Base-by-base conservation (phyloP, 2,113 vertebrate genomes). In the Cyanoramphus novaezelandiae region DNA sequence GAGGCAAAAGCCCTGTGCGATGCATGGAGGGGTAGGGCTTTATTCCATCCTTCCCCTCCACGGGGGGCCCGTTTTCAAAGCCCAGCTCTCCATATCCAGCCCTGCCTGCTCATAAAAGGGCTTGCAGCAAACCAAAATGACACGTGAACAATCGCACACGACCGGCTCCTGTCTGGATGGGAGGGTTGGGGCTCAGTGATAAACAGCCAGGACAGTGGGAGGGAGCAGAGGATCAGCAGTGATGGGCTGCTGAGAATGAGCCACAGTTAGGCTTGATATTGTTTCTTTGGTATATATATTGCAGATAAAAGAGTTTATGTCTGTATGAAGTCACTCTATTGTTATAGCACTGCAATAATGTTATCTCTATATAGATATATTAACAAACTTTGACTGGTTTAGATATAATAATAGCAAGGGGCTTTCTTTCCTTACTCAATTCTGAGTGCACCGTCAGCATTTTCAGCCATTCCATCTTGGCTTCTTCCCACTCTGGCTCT, bases 321-420 rank as follows among this genome's bases (percentile, higher is more conserved):
- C 68, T 35, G 0, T 11, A 21, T 18, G 20, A 35, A 74, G 43
- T 24, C 31, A 4, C 11, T 19, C 39, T 65, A 0, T 10, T 12
- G 11, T 29, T 65, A 10, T 0, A 7, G 16, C 13, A 2, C 35
- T 17, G 35, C 9, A 19, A 7, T 47, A 10, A 46, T 5, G 13
- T 19, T 55, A 0, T 31, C 1, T 13, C 10, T 80, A 14, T 43
- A 31, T 76, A 1, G 14, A 0, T 3, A 4, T 2, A 4, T 25
- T 11, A 71, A 20, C 15, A 12, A 59, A 25, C 27, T 63, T 10
- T 1, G 27, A 20, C 11, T 18, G 25, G 6, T 92, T 68, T 70
- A 23, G 1, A 6, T 14, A 17, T 4, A 50, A 65, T 10, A 39
- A 39, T 2, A 64, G 16, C 6, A 13, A 44, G 19, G 12, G 2